Evolutionary conservation across 2,888 invertebrate species (phyloP), one percentile per base, ranked within the genome.

Genomic region (Drosophila meridiana): DNA sequence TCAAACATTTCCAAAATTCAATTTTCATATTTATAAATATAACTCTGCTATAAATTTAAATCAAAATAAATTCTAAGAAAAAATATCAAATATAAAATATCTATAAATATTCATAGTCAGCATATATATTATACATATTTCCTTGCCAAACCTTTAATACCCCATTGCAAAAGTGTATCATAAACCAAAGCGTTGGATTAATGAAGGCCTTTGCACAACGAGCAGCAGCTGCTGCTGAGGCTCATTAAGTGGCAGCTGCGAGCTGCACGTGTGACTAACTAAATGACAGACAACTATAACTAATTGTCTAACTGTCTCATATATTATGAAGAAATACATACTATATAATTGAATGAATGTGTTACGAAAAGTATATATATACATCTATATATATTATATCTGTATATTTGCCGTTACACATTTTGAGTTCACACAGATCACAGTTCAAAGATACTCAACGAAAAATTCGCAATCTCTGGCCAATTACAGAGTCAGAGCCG

Each of bases 171-270:
- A 28, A 28, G 32, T 7, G 30, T 66, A 53, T 32, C 2, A 11
- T 26, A 45, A 20, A 67, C 13, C 38, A 68, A 52, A 52, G 26
- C 60, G 47, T 47, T 67, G 14, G 53, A 52, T 67, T 65, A 72
- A 80, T 80, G 59, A 71, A 67, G 57, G 32, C 26, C 74, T 56
- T 56, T 88, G 77, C 83, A 48, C 82, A 88, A 88, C 63, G 40
- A 26, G 40, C n/a, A 4, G 48, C 30, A 14, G 50, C n/a, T 32
- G 50, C 32, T 32, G 50, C 32, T 32, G 50, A 4, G 42, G 36
- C 79, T 66, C 56, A 79, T 78, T 72, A 73, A 78, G 36, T 67
- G 13, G 57, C 43, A 53, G 60, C 55, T 55, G 40, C 14, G 40
- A 40, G 55, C 42, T 63, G 60, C 66, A 68, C 65, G 76, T 80